These are phyloP conservation scores for Drosophila pachea DNA, from an alignment of 1,140 invertebrate genomes.

Conservation along the genomic window DNA sequence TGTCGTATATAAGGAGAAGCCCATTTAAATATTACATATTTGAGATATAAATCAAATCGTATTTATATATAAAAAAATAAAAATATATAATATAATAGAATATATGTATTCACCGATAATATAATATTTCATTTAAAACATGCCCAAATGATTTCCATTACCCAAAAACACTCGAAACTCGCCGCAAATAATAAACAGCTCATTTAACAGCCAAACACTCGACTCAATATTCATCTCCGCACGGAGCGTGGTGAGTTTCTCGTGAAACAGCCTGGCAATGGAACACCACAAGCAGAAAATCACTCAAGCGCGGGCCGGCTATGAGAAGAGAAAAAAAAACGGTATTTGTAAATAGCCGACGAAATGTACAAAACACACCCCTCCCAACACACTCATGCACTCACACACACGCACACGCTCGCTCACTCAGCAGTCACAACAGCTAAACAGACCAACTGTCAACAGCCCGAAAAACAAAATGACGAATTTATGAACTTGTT, in stretches of 20 bases:
- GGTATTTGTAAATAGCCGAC: conserved; percentile 50
- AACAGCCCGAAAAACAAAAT: conserved; percentile 76
- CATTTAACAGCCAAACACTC: conserved; percentile 4
- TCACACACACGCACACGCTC: conserved; percentile 2
- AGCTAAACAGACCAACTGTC: conserved; percentile 67
- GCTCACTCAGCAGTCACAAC: conserved; percentile 47
- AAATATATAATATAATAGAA: not conserved
- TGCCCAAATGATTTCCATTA: not conserved
- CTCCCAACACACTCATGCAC: conserved; percentile 12
- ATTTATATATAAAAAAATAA: not conserved
- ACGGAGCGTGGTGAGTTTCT: conserved; percentile 51
- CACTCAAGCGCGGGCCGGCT: conserved; percentile 18
- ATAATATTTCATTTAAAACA: conserved; percentile 1
- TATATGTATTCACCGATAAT: not conserved
- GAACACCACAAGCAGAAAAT: conserved; percentile 32
- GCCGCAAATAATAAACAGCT: conserved; percentile 2
- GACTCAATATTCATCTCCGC: conserved; percentile 20
- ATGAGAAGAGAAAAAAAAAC: conserved; percentile 21
- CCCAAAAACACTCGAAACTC: not conserved
- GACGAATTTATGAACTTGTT: conserved; percentile 78
- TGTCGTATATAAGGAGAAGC: no score
- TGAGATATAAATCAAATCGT: not conserved
- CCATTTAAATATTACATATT: not conserved
- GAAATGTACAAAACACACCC: conserved; percentile 58
- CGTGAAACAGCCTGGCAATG: conserved; percentile 37